Conservation (phyloP, 2,888 invertebrate genomes). For the Eulithis prunata region DNA sequence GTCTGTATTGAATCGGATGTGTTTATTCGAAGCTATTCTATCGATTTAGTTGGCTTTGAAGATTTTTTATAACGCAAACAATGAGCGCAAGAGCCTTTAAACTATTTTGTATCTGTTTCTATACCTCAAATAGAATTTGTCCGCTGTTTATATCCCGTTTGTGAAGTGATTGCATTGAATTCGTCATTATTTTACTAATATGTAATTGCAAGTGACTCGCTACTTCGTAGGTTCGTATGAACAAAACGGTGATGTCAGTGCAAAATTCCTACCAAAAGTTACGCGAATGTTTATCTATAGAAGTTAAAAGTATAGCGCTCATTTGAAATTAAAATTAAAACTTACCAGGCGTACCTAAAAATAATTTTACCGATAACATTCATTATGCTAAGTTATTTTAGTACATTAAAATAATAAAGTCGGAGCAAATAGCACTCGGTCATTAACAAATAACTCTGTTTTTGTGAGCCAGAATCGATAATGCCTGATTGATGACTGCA, state of each 20-base stretch:
- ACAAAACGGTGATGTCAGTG: too few species aligned
- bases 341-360: background rate
- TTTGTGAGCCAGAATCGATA: slow-evolving; percentile 35
- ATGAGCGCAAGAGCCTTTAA: background rate
- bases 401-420: slow-evolving; percentile 2
- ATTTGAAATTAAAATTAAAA: background rate
- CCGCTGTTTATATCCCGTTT: too few species aligned
- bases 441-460: slow-evolving; percentile 36
- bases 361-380: slow-evolving; percentile 7
- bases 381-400: slow-evolving; percentile 2
- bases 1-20: slow-evolving; percentile 28
- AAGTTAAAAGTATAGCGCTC: too few species aligned
- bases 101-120: background rate
- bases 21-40: slow-evolving; percentile 19
- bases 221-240: too few species aligned
- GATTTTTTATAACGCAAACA: background rate
- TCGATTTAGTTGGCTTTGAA: slow-evolving; percentile 1
- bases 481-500: slow-evolving; percentile 40
- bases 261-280: too few species aligned
- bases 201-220: too few species aligned
- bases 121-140: too few species aligned
- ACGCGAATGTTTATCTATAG: too few species aligned
- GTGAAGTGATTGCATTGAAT: too few species aligned
- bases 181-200: too few species aligned
- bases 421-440: slow-evolving; percentile 18